Conservation (phyloP, 2,888 invertebrate genomes). For the Chydorus sphaericus region DNA sequence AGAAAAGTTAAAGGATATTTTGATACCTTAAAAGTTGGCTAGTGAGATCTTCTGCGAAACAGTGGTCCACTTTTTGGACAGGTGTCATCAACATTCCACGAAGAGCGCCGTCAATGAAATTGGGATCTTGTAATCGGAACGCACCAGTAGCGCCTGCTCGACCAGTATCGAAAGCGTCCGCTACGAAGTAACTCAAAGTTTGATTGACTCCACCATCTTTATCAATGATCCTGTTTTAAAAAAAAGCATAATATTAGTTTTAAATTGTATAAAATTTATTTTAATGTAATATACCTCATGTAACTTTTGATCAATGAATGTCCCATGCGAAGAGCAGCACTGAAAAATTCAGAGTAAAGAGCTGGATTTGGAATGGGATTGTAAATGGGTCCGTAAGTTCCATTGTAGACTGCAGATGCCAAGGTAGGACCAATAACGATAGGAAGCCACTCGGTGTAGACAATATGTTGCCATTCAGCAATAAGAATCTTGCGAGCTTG, state of each 20-base stretch:
- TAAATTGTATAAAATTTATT: no score
- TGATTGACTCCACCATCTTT: no score
- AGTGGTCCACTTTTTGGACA: background rate
- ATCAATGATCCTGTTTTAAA: no score
- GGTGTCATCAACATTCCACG: background rate
- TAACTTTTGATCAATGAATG: slow-evolving; percentile 35
- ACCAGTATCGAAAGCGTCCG: no score
- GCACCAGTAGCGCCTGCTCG: no score
- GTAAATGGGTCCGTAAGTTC: no score
- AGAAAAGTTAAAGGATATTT: background rate
- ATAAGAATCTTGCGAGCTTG: slow-evolving; percentile 68
- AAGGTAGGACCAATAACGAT: slow-evolving; percentile 67
- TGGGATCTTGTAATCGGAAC: background rate
- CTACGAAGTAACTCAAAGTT: no score
- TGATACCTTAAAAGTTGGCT: background rate
- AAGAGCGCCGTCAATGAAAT: background rate
- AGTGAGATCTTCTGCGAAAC: background rate
- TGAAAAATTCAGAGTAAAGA: slow-evolving; percentile 59
- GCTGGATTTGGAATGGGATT: no score
- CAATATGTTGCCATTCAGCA: slow-evolving; percentile 68
- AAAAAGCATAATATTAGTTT: no score
- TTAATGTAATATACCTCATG: no score
- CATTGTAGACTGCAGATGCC: no score
- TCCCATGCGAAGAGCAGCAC: slow-evolving; percentile 73
- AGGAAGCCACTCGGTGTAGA: slow-evolving; percentile 67